phyloP scores from a whole-genome alignment of 2,888 invertebrate genomes.

The Epistrophe eligans region DNA sequence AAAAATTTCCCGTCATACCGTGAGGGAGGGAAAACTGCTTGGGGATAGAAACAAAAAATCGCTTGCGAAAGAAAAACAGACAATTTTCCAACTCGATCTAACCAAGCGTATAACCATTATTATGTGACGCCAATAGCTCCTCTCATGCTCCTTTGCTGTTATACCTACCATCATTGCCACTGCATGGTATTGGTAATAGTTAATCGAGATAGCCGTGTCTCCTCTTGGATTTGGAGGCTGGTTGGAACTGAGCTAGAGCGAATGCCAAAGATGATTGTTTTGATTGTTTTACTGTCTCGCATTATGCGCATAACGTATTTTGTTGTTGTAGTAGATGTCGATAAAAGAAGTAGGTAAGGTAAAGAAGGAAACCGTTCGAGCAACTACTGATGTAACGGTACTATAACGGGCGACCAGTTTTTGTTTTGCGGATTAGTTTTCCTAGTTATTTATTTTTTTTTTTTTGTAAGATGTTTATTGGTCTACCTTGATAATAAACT shows the following conservation, averaged over 20 bases:
- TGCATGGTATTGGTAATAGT: neutral
- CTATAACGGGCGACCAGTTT: conserved; percentile 32
- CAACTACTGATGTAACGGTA: conserved; percentile 43
- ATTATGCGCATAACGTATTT: neutral
- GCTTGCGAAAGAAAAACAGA: conserved; percentile 36
- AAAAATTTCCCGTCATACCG: conserved; percentile 41
- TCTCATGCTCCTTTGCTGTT: conserved; percentile 8
- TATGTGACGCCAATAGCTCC: conserved; percentile 40
- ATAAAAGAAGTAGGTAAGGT: conserved; percentile 65
- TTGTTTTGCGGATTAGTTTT: conserved; percentile 37
- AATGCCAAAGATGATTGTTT: conserved; percentile 66
- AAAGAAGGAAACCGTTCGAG: conserved; percentile 60
- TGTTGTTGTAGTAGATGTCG: neutral
- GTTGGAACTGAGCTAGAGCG: conserved; percentile 15
- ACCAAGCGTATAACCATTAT: conserved; percentile 58
- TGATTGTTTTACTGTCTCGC: conserved; percentile 51
- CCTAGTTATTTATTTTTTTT: conserved; percentile 14
- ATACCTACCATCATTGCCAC: neutral
- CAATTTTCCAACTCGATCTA: conserved; percentile 53
- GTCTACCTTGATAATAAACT: conserved; percentile 32
- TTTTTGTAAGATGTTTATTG: conserved; percentile 16
- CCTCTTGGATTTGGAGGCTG: conserved; percentile 20
- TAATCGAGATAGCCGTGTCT: conserved; percentile 20
- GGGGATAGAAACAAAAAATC: conserved; percentile 3
- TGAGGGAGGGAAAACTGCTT: conserved; percentile 66